Evolutionary conservation across 2,113 vertebrate genomes (phyloP).

Genomic region (Corynorhinus townsendii): DNA sequence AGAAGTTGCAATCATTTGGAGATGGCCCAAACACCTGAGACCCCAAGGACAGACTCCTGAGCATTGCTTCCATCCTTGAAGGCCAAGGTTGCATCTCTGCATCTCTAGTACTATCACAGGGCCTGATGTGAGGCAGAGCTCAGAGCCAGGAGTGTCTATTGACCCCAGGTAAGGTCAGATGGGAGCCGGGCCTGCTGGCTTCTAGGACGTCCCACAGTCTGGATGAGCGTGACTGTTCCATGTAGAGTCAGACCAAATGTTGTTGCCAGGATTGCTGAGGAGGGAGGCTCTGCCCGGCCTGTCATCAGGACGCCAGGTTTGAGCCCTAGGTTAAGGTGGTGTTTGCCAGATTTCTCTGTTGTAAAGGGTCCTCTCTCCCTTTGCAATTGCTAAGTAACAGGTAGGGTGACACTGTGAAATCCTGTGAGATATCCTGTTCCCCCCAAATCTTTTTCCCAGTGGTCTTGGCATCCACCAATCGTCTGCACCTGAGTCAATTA

Average conservation of each 20-base stretch:
- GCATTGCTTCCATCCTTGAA: neutral
- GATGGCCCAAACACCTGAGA: neutral
- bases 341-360: neutral
- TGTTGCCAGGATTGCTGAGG: neutral
- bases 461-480: neutral
- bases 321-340: neutral
- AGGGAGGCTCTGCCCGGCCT: neutral
- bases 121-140: neutral
- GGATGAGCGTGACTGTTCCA: neutral
- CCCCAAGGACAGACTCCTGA: neutral
- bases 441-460: neutral
- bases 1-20: neutral
- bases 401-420: neutral
- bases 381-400: neutral
- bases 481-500: neutral
- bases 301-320: neutral
- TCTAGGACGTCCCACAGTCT: rapidly evolving
- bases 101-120: neutral
- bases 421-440: neutral
- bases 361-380: neutral
- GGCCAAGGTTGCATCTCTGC: neutral
- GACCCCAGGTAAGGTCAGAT: neutral
- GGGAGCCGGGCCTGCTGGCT: neutral
- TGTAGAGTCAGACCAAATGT: neutral
- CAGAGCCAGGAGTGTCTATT: neutral